Evolutionary conservation across 1,140 invertebrate genomes (phyloP), one percentile per base, ranked within the genome.

Genomic region (Heliothis virescens): DNA sequence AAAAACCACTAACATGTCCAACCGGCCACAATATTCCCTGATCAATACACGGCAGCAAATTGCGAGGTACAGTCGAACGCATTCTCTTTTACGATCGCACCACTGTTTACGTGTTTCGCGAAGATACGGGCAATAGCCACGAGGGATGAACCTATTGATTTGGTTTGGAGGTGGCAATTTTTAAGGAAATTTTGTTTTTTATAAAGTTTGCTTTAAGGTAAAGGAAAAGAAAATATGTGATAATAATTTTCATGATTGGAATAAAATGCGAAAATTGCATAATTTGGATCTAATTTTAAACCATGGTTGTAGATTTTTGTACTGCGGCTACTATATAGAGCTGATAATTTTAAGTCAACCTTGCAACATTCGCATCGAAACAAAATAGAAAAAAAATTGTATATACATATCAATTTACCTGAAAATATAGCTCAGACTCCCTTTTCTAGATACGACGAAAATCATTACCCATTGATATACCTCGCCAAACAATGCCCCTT

Each of bases 41-140:
- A 91, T 92, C 91, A 85, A 92, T 91, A 89, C 85, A 85, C 84
- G 84, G 82, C 78, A 71, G 79, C 81, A 86, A 87, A 88, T 86
- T 86, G 86, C 80, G 79, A 80, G 82, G 79, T 86, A 85, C 87
- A 87, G 80, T 85, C 87, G 86, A 87, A 90, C 90, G 83, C 91
- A 92, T 92, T 92, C 86, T 86, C 86, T 94, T 94, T 94, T 93
- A 94, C 92, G 92, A 94, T 91, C 88, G 74, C 60, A 82, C 87
- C 82, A 79, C 85, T 85, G 91, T 91, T 92, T 92, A 92, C 92
- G 92, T 92, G 92, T 86, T 80, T 83, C 83, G 88, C 87, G 85
- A 89, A 91, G 92, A 93, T 93, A 92, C 83, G 87, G 79, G 72
- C 85, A 79, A 90, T 91, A 60, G 82, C 75, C 18, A 9, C 0